phyloP scores from a whole-genome alignment of 2,113 vertebrate genomes.

The Brachyhypopomus occidentalis region DNA sequence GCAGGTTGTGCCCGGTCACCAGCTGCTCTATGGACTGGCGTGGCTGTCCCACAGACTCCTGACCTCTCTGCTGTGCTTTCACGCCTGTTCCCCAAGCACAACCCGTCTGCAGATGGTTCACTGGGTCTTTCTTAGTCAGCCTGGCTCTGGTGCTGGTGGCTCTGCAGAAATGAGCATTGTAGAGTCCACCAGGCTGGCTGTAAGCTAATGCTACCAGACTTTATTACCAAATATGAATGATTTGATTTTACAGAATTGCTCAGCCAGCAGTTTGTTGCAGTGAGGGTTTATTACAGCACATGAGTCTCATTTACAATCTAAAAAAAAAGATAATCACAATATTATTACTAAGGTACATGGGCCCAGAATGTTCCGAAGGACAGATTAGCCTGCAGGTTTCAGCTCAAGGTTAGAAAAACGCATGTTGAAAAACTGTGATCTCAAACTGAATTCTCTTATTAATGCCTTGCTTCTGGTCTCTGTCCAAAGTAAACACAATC shows the following conservation, averaged over 20 bases:
- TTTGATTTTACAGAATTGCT: not conserved
- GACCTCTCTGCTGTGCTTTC: not conserved
- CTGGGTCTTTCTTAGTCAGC: not conserved
- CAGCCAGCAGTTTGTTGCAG: not conserved
- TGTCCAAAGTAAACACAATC: no score
- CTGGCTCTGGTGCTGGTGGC: not conserved
- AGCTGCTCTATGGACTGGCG: slow-evolving; percentile 1
- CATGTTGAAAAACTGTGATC: not conserved
- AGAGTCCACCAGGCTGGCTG: not conserved
- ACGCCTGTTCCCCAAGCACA: not conserved
- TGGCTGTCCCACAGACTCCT: not conserved
- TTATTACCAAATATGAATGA: not conserved
- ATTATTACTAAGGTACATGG: not conserved
- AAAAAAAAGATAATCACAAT: not conserved
- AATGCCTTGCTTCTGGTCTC: no score
- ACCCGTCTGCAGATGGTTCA: not conserved
- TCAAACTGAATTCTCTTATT: not conserved
- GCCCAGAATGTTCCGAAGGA: not conserved
- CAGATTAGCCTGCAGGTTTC: not conserved
- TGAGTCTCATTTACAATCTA: not conserved
- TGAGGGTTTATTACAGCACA: not conserved
- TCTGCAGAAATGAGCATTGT: not conserved
- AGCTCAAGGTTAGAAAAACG: not conserved
- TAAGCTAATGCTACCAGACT: not conserved
- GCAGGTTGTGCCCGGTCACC: not conserved